Percentiles rank a stretch among this genome's conserved stretches.
Evolutionary conservation across 1,140 invertebrate genomes (phyloP).

Genomic region (Eurosta solidaginis): DNA sequence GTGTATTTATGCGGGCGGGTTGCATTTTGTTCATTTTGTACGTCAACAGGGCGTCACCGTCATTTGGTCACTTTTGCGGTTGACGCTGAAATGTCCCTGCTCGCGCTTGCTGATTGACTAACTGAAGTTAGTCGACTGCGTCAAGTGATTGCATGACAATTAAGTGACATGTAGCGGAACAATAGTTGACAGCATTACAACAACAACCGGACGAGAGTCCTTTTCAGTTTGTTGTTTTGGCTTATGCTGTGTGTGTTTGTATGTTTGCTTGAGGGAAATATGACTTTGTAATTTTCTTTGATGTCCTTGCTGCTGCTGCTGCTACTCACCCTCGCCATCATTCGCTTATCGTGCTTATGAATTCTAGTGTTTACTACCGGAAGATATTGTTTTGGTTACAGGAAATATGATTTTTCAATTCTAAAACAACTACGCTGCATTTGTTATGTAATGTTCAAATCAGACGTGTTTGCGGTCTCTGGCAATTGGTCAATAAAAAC

Average conservation of each 20-base stretch:
- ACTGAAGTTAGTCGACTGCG: no score
- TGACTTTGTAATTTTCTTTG: neutral
- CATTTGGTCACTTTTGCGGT: neutral
- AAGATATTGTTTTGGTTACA: neutral
- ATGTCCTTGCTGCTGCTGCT: neutral
- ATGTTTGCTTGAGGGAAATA: neutral
- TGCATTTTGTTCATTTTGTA: neutral
- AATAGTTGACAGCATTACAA: neutral
- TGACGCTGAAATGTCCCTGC: neutral
- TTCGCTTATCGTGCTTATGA: neutral
- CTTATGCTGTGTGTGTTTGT: neutral
- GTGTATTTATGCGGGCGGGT: neutral
- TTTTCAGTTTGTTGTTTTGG: neutral
- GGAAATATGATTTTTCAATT: conserved; percentile 25
- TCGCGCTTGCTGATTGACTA: neutral
- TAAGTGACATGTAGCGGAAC: conserved; percentile 1
- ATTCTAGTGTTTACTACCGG: conserved; percentile 2
- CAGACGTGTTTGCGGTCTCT: neutral
- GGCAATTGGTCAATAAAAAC: neutral
- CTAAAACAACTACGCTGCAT: neutral
- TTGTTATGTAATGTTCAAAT: neutral
- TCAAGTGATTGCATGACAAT: conserved; percentile 20
- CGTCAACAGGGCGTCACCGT: neutral
- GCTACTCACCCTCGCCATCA: neutral
- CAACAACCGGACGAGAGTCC: neutral